Evolutionary conservation across 2,113 vertebrate species (phyloP), one percentile per base, ranked within the genome.

Genomic region (Ptychochromis oligacanthus): DNA sequence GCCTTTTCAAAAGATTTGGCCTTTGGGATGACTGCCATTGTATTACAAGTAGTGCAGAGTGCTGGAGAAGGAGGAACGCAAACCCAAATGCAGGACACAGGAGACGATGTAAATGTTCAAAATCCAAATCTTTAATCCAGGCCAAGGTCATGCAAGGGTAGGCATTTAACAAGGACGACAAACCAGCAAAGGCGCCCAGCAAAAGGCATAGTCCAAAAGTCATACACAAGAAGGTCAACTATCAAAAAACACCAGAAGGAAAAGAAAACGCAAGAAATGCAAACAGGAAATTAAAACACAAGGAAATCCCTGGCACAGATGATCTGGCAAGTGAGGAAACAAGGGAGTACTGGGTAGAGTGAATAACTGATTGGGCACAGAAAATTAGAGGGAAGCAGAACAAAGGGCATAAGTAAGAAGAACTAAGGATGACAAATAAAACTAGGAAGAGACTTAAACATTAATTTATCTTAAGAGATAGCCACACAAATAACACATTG

Each of bases 51-150:
- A 34, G 46, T 2, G 15, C 15, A 49, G 5, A 17, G 46, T 0
- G 0, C 2, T 54, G 67, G 26, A 7, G 11, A 54, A 72, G 67
- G 28, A 34, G 67, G 46, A 54, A 72, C 31, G 67, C 26, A 14
- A 72, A 34, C 52, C 67, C 46, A 72, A 72, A 72, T 31, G 1
- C 4, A 31, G 67, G 24, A 52, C 67, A 72, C 11, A 14, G 46
- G 49, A 72, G 67, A 7, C 2, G 1, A 54, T 72, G 67, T 54
- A n/a, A 72, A 72, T 3, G 0, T n/a, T 54, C 46, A 72, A 54
- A 72, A 72, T 54, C 31, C 46, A 34, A 52, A 72, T 72, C 46
- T 72, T 72, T 72, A 54, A 72, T 72, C 67, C 67, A 72, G 67
- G 67, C 2, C 6, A 6, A 72, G 65, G 65, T 72, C 65, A 72